Base-by-base conservation (phyloP, 2,113 vertebrate species). In the Varanus salvator region DNA sequence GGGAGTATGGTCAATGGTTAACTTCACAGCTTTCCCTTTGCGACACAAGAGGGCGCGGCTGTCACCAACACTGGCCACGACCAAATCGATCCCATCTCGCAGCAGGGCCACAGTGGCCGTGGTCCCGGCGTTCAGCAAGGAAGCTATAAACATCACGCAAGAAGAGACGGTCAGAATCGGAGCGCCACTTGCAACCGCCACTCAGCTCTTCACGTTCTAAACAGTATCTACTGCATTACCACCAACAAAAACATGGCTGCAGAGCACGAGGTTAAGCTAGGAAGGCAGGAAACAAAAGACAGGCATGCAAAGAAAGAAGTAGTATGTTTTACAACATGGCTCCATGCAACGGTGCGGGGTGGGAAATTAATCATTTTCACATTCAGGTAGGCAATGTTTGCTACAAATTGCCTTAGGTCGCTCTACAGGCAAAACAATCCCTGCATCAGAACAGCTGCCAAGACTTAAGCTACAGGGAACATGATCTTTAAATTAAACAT, bases 61-160 rank as follows among this genome's bases (percentile, higher is more conserved):
- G 95, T 99, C 99, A 5, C 99, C 99, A 89, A 99, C 99, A 23
- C 98, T 99, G 93, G 95, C 99, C 91, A 99, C 98, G 91, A 99
- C 98, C 96, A 99, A 97, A 95, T 99, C 98, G 44, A 99, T 98
- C 77, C 98, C 97, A 29, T 99, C 99, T 92, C 98, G 97, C 95
- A 99, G 97, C 93, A 99, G 97, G 81, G 98, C 99, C 97, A 99
- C 98, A 0, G 99, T 99, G 68, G 99, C 98, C 31, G 99, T 99
- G 95, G 98, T 98, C 93, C 99, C 99, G 81, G 98, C 96, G 17
- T 94, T 98, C 93, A 96, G 92, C 90, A 98, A 89, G 31, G 96
- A 96, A 72, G 97, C 98, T 99, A 98, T 64, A 97, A 97, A 95
- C 4, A 78, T 91, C 95, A 96, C 1, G 95, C 75, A 77, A 90